These are phyloP conservation scores for Cenopis cana DNA, from an alignment of 2,888 invertebrate genomes.

Conservation along the genomic window DNA sequence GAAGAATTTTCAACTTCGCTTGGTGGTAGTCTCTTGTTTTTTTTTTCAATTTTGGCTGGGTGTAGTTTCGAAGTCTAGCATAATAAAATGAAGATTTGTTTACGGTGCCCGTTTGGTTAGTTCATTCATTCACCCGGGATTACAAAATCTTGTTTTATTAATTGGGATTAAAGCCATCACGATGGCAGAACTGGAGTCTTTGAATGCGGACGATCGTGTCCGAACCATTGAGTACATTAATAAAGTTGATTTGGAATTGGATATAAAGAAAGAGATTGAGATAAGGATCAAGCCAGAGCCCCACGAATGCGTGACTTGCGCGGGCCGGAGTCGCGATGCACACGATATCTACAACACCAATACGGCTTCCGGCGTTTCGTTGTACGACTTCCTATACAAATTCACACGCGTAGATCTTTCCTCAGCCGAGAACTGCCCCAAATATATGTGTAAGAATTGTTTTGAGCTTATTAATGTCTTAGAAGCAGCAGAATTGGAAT, in stretches of 20 bases:
- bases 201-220: constrained; percentile 61
- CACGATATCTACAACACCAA: constrained; percentile 59
- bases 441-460: constrained; percentile 69
- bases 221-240: constrained; percentile 53
- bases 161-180: background rate
- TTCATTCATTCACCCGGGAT: background rate
- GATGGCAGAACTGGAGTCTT: constrained; percentile 68
- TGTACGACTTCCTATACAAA: constrained; percentile 65
- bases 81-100: constrained; percentile 18
- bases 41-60: constrained; percentile 34
- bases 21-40: constrained; percentile 44
- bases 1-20: constrained; percentile 42
- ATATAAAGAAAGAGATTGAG: constrained; percentile 64
- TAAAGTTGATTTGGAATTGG: constrained; percentile 53
- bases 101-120: constrained; percentile 11
- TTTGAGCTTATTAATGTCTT: constrained; percentile 71
- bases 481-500: constrained; percentile 74
- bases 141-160: background rate
- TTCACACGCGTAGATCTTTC: constrained; percentile 61
- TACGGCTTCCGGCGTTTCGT: constrained; percentile 62
- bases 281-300: constrained; percentile 68
- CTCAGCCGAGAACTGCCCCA: constrained; percentile 55
- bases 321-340: constrained; percentile 59
- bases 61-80: constrained; percentile 19
- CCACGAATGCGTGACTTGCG: constrained; percentile 70